phyloP scores from a whole-genome alignment of 2,888 invertebrate genomes.

The Apantesis nais region DNA sequence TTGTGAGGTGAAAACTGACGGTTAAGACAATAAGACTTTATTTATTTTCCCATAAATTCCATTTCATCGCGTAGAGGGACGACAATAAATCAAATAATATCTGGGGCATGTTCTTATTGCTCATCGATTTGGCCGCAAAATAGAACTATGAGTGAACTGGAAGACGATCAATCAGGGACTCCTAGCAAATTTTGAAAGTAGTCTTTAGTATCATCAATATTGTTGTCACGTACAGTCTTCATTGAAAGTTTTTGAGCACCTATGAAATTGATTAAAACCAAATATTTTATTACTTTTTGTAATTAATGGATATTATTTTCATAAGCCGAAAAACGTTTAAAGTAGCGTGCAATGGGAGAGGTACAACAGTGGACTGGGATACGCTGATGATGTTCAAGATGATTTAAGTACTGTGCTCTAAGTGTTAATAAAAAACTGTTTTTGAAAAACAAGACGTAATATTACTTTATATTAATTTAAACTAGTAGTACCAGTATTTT shows the following conservation, averaged over 20 bases:
- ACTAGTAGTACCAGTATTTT: background rate
- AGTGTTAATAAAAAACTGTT: background rate
- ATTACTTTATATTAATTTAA: background rate
- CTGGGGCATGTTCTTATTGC: slow-evolving; percentile 29
- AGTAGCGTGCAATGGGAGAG: too few relatives aligned
- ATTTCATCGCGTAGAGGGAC: slow-evolving; percentile 31
- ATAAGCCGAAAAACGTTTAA: too few relatives aligned
- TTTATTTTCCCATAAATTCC: slow-evolving; percentile 33
- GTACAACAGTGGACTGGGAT: too few relatives aligned
- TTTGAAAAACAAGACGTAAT: background rate
- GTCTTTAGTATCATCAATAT: slow-evolving; percentile 6
- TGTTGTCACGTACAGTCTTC: background rate
- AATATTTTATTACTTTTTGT: background rate
- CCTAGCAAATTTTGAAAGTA: slow-evolving; percentile 15
- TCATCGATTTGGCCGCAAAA: slow-evolving; percentile 22
- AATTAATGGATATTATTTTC: background rate
- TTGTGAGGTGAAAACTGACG: slow-evolving; percentile 17
- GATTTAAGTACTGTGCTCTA: background rate
- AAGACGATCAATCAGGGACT: slow-evolving; percentile 34
- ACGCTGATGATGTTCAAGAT: too few relatives aligned
- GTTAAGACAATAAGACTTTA: slow-evolving; percentile 30
- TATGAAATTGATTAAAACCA: background rate
- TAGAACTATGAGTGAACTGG: slow-evolving; percentile 30
- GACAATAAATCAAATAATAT: slow-evolving; percentile 44
- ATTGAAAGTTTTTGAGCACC: background rate